Conservation (phyloP, 1,140 invertebrate genomes). For the Cyphomyrmex costatus region DNA sequence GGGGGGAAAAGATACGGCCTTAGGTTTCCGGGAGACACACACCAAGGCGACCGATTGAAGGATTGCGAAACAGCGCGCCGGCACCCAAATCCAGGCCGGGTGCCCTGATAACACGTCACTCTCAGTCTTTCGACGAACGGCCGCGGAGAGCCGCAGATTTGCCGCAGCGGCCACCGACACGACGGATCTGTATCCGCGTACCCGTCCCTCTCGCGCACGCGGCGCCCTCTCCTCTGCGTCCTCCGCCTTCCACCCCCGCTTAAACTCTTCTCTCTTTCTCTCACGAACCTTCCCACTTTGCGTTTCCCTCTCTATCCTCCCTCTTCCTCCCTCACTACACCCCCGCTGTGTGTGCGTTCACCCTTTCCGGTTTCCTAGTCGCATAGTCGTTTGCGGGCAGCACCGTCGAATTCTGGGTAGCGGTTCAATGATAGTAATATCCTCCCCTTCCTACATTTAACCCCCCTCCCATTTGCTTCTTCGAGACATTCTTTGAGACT, state of each 20-base stretch:
- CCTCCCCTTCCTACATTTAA: slow-evolving; percentile 38
- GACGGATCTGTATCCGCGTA: slow-evolving; percentile 73
- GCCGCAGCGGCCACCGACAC: slow-evolving; percentile 80
- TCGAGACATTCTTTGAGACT: slow-evolving; percentile 46
- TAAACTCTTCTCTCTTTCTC: slow-evolving; percentile 32
- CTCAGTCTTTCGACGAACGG: slow-evolving; percentile 26
- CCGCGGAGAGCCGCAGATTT: slow-evolving; percentile 78
- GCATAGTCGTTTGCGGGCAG: slow-evolving; percentile 80
- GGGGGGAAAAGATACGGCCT: too few species aligned
- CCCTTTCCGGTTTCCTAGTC: slow-evolving; percentile 75
- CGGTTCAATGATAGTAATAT: slow-evolving; percentile 81
- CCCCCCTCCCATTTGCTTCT: slow-evolving; percentile 4
- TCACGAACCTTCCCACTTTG: slow-evolving; percentile 30
- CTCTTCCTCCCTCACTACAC: slow-evolving; percentile 24
- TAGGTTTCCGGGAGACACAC: background rate
- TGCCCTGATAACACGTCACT: slow-evolving; percentile 14
- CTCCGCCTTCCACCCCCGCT: slow-evolving; percentile 54
- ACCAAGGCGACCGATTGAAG: background rate
- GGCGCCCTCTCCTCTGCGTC: slow-evolving; percentile 39
- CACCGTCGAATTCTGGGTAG: slow-evolving; percentile 81
- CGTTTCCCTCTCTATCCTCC: slow-evolving; percentile 26
- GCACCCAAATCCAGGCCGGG: slow-evolving; percentile 62
- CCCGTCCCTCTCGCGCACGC: slow-evolving; percentile 63
- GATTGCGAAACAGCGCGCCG: slow-evolving; percentile 1
- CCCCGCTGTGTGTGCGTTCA: slow-evolving; percentile 69